Conservation (phyloP, 2,888 invertebrate genomes). For the Melinopterus prodromus region DNA sequence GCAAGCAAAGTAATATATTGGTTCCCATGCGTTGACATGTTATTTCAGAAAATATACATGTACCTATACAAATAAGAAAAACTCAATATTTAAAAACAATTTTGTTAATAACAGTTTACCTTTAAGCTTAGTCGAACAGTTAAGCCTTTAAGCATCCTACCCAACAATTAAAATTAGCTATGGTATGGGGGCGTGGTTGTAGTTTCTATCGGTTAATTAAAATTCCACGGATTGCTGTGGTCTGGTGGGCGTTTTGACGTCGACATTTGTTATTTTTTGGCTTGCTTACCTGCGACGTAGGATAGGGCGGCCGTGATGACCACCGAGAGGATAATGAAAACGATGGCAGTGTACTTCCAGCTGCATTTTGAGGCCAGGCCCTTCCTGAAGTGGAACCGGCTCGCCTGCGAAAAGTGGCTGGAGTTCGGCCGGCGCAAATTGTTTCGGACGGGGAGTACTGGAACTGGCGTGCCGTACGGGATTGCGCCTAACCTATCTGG, state of each 20-base stretch:
- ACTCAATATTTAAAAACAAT: too few relatives aligned
- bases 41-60: too few relatives aligned
- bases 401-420: conserved; percentile 74
- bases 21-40: too few relatives aligned
- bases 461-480: conserved; percentile 62
- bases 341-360: conserved; percentile 92
- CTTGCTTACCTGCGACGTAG: conserved; percentile 82
- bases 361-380: conserved; percentile 86
- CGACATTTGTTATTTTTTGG: background rate
- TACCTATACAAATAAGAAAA: too few relatives aligned
- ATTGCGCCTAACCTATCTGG: conserved; percentile 66
- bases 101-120: too few relatives aligned
- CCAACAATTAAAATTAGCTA: background rate
- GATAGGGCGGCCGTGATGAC: conserved; percentile 84
- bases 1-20: too few relatives aligned
- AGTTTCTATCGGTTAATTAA: background rate
- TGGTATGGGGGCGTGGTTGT: background rate
- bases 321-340: conserved; percentile 84
- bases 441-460: conserved; percentile 79
- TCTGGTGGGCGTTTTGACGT: background rate
- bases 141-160: background rate
- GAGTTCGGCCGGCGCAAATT: conserved; percentile 72
- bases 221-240: background rate
- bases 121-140: too few relatives aligned
- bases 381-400: conserved; percentile 88